Base-by-base conservation (phyloP, 2,888 invertebrate species). In the Trichacis sp. region DNA sequence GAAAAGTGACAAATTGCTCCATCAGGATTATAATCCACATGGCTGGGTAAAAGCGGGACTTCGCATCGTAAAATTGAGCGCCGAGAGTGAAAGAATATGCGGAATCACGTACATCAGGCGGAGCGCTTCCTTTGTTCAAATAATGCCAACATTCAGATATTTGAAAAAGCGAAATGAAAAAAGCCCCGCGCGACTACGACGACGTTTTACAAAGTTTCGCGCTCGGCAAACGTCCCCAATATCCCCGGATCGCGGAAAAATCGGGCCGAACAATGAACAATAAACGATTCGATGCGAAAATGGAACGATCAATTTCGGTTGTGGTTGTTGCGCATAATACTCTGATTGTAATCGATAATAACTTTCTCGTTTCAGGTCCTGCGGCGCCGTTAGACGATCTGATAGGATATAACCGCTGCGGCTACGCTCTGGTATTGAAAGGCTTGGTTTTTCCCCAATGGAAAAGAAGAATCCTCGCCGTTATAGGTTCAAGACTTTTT, bases 381-480 rank as follows among this genome's bases (percentile, higher is more conserved):
- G 85, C 87, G 17, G 85, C 85, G 0, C 85, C 86, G 1, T 87
- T 88, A 52, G 86, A 88, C 19, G 88, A 88, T 55, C 81, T 89
- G 45, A 73, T 71, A 12, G 85, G 85, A 38, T 84, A 84, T 71
- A 85, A 81, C 45, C 84, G 84, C 68, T 86, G 86, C 69, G 87
- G 86, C 18, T 78, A 81, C 64, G 82, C 85, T 45, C 85, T 88
- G 70, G 87, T 91, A 45, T 82, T 91, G 49, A 91, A 91, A 80
- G 90, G 90, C 45, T 87, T 90, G 69, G 91, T 90, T 47, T 89
- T 90, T 72, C 90, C 91, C 36, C 90, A 90, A 77, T 91, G 90
- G 90, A 89, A 89, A 77, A 86, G 88, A 52, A 85, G 90, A 68
- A 86, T 87, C 24, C 86, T 89, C 30, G 87, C 89, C 69, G 84